Conservation (phyloP, 1,140 invertebrate genomes). For the Euborellia annulipes region DNA sequence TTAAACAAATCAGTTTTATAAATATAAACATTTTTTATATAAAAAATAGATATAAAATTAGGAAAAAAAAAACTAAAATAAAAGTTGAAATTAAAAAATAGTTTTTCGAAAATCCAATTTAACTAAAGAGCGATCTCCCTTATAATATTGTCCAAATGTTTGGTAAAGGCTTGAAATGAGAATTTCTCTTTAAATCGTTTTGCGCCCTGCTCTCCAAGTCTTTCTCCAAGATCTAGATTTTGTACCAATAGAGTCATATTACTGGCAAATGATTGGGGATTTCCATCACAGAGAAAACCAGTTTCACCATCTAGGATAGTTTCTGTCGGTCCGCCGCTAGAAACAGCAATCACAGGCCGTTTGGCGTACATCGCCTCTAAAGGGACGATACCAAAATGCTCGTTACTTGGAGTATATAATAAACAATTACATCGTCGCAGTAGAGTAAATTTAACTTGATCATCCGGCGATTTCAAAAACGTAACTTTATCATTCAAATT, state of each 20-base stretch:
- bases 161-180: conserved; percentile 60
- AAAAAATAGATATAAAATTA: no score
- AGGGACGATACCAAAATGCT: conserved; percentile 99
- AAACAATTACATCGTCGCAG: conserved; percentile 58
- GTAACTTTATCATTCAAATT: conserved; percentile 57
- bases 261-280: conserved; percentile 51
- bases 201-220: conserved; percentile 32
- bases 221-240: conserved; percentile 35
- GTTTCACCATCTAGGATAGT: conserved; percentile 78
- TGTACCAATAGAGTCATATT: conserved; percentile 56
- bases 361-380: conserved; percentile 93
- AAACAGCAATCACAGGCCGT: conserved; percentile 87
- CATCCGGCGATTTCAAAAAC: conserved; percentile 75
- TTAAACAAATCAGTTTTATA: no score
- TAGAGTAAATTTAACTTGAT: conserved; percentile 66
- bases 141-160: conserved; percentile 45
- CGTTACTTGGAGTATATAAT: conserved; percentile 89
- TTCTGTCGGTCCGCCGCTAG: conserved; percentile 90
- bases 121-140: no score
- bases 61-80: no score
- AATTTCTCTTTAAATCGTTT: conserved; percentile 58
- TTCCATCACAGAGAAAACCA: conserved; percentile 68
- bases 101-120: no score
- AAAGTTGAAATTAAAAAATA: no score
- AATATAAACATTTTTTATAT: no score